Evolutionary conservation across 37 sponge, comb jelly and placozoan species (phyloP).

Genomic region (Haliclona indistincta): DNA sequence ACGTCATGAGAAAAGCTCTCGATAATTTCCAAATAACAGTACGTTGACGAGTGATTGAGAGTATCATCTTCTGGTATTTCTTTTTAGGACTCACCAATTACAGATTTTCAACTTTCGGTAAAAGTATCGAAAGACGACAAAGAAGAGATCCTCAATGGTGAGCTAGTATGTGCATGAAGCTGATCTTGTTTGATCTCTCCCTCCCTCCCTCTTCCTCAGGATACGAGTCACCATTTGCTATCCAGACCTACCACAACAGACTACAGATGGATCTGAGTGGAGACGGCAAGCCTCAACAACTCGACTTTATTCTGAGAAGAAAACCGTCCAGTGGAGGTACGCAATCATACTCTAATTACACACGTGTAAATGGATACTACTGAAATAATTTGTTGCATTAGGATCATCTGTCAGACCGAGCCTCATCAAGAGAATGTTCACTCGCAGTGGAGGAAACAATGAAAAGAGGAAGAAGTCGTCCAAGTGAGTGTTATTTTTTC

Average conservation of each 20-base stretch:
- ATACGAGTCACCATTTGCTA: constrained; percentile 66
- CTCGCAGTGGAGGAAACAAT: too few species aligned
- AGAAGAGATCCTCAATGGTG: constrained; percentile 36
- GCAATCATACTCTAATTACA: too few species aligned
- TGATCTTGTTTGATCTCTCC: too few species aligned
- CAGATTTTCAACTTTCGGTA: constrained; percentile 63
- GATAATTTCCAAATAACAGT: constrained; percentile 47
- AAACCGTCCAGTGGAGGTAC: too few species aligned
- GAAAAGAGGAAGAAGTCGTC: too few species aligned
- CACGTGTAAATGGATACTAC: too few species aligned
- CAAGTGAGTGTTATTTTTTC: too few species aligned
- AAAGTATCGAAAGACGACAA: constrained; percentile 57
- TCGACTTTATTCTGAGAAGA: constrained; percentile 66
- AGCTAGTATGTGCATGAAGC: background rate
- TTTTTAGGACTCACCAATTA: constrained; percentile 20
- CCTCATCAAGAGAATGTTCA: too few species aligned
- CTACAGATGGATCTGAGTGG: constrained; percentile 43
- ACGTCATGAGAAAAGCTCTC: constrained; percentile 44
- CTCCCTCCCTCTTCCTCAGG: constrained; percentile 40
- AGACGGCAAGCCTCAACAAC: constrained; percentile 47
- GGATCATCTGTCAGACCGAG: too few species aligned
- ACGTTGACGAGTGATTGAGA: constrained; percentile 8
- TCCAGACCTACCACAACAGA: constrained; percentile 59
- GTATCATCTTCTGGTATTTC: background rate
- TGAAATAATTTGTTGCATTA: too few species aligned